A percentile compares a stretch with the other conserved stretches of the same genome.
These are phyloP conservation scores for Paramormyrops hopkinsi DNA, from an alignment of 2,797 vertebrate species.

Conservation along the genomic window DNA sequence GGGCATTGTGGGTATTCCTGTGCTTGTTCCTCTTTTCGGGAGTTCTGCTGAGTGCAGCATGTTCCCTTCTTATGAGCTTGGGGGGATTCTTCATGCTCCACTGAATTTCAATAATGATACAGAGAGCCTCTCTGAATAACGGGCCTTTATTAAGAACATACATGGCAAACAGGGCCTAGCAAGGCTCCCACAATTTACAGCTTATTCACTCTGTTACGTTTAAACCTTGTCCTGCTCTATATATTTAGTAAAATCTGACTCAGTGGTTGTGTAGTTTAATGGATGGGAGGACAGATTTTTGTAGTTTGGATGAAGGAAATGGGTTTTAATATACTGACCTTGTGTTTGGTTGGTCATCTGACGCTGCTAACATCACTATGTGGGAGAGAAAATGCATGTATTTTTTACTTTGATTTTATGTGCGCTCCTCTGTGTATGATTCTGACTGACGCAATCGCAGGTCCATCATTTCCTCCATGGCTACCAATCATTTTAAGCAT, in stretches of 20 bases:
- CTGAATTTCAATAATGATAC: background rate
- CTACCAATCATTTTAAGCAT: background rate
- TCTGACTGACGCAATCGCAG: background rate
- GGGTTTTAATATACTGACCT: background rate
- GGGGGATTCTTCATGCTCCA: background rate
- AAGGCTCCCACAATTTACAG: background rate
- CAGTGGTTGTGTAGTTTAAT: background rate
- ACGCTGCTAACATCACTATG: background rate
- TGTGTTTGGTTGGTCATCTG: background rate
- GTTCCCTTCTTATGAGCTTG: background rate
- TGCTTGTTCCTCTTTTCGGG: background rate
- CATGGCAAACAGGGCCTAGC: background rate
- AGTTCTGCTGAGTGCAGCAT: slow-evolving; percentile 1
- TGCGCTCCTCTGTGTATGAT: background rate
- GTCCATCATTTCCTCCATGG: background rate
- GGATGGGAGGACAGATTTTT: background rate
- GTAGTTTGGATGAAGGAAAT: background rate
- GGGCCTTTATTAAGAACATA: background rate
- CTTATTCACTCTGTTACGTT: background rate
- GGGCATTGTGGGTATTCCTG: background rate
- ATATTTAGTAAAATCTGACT: background rate
- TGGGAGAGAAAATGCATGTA: background rate
- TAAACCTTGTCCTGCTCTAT: background rate
- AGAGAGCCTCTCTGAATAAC: background rate
- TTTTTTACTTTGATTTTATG: background rate